A percentile compares a stretch with the other conserved stretches of the same genome.
These are phyloP conservation scores for Sebastes hopkinsi DNA, from an alignment of 2,797 vertebrate species.

Conservation along the genomic window DNA sequence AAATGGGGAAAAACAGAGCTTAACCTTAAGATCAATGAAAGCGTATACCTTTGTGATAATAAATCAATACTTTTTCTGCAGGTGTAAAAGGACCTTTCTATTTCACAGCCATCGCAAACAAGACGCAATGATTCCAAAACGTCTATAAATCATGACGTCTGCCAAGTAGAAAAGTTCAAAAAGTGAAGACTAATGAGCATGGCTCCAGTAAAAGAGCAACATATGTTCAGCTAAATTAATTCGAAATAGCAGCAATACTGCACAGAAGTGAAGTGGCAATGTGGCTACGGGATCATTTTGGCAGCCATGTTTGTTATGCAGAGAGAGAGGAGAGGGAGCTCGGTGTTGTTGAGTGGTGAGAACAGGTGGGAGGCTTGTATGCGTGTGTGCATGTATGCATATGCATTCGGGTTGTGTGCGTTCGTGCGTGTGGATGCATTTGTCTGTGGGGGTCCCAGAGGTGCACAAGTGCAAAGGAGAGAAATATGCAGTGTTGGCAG, in stretches of 20 bases:
- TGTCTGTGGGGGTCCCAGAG: slow-evolving; percentile 26
- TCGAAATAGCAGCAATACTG: slow-evolving; percentile 34
- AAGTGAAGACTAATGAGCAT: slow-evolving; percentile 5
- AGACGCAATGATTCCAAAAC: not conserved
- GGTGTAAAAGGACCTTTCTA: not conserved
- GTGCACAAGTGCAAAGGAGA: slow-evolving; percentile 65
- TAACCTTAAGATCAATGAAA: slow-evolving; percentile 51
- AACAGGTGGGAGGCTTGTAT: slow-evolving; percentile 68
- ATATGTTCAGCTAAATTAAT: slow-evolving; percentile 45
- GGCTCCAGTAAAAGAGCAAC: slow-evolving; percentile 15
- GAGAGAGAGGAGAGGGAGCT: slow-evolving; percentile 29
- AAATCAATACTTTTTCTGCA: slow-evolving; percentile 21
- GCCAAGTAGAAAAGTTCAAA: not conserved
- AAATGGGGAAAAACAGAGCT: slow-evolving; percentile 41
- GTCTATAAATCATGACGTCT: not conserved
- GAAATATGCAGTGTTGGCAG: slow-evolving; percentile 58
- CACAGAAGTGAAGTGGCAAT: slow-evolving; percentile 25
- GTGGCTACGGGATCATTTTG: slow-evolving; percentile 31
- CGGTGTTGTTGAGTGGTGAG: slow-evolving; percentile 33
- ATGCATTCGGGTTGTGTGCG: slow-evolving; percentile 26
- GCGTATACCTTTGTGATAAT: slow-evolving; percentile 23
- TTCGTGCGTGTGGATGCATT: slow-evolving; percentile 21
- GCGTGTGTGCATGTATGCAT: slow-evolving; percentile 4
- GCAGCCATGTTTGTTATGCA: slow-evolving; percentile 36
- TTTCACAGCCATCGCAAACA: slow-evolving; percentile 5